A percentile compares a stretch with the other conserved stretches of the same genome.
Evolutionary conservation across 2,113 vertebrate species (phyloP).

Genomic region (Indicator indicator): DNA sequence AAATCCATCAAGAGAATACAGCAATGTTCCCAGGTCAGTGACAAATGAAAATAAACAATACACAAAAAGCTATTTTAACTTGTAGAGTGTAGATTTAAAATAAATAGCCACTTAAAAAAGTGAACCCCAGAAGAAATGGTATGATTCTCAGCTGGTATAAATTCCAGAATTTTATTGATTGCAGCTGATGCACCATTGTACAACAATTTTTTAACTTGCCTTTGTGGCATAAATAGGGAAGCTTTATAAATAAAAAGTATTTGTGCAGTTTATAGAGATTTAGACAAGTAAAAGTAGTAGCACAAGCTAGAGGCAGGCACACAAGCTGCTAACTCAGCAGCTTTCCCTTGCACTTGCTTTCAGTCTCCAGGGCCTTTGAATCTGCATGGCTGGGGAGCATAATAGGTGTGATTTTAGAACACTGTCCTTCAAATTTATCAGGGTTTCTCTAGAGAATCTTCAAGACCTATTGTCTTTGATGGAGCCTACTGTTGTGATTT

Average conservation of each 20-base stretch:
- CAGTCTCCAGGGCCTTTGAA: not conserved
- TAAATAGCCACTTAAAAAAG: not conserved
- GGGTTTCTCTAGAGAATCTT: not conserved
- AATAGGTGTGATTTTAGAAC: not conserved
- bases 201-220: not conserved
- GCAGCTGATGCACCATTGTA: not conserved
- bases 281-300: not conserved
- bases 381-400: not conserved
- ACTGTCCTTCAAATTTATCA: not conserved
- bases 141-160: not conserved
- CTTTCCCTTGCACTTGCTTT: not conserved
- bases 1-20: constrained; percentile 77
- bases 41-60: not conserved
- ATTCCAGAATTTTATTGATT: not conserved
- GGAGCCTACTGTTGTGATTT: not conserved
- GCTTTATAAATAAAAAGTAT: not conserved
- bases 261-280: not conserved
- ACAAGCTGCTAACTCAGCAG: not conserved
- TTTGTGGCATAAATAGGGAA: not conserved
- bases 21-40: constrained; percentile 84
- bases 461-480: not conserved
- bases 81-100: not conserved
- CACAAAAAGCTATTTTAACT: not conserved
- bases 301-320: not conserved
- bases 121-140: not conserved